phyloP scores from a whole-genome alignment of 2,797 vertebrate species.

The Takifugu rubripes region DNA sequence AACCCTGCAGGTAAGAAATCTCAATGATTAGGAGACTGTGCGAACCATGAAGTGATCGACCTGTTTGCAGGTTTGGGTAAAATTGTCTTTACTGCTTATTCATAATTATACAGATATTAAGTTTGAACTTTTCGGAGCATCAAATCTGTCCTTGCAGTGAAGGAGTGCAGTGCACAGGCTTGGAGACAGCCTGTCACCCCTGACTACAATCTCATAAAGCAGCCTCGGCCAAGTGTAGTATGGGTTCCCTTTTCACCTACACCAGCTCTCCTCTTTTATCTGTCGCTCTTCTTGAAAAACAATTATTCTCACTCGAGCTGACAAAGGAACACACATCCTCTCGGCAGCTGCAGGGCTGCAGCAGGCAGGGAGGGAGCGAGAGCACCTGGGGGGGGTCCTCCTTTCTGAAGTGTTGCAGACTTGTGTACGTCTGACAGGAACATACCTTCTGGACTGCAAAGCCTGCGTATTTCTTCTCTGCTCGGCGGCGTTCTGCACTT shows the following conservation, averaged over 20 bases:
- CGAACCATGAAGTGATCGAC: neutral
- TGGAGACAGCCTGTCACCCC: constrained; percentile 4
- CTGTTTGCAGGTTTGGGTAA: too few relatives aligned
- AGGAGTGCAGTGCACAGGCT: constrained; percentile 3
- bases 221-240: neutral
- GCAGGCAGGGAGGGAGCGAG: neutral
- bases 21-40: neutral
- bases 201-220: constrained; percentile 11
- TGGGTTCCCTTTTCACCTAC: neutral
- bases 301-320: neutral
- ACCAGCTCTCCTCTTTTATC: constrained; percentile 3
- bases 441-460: constrained; percentile 29
- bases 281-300: constrained; percentile 9
- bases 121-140: neutral
- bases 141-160: constrained; percentile 8
- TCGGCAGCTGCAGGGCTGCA: neutral
- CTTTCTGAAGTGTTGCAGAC: constrained; percentile 17
- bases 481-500: constrained; percentile 18
- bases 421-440: constrained; percentile 27
- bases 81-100: too few relatives aligned
- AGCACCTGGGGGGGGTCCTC: neutral
- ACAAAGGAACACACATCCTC: constrained; percentile 15
- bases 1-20: constrained; percentile 74
- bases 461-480: constrained; percentile 21
- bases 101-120: too few relatives aligned